These are phyloP conservation scores for Dioctria linearis DNA, from an alignment of 2,888 invertebrate species.

Conservation along the genomic window DNA sequence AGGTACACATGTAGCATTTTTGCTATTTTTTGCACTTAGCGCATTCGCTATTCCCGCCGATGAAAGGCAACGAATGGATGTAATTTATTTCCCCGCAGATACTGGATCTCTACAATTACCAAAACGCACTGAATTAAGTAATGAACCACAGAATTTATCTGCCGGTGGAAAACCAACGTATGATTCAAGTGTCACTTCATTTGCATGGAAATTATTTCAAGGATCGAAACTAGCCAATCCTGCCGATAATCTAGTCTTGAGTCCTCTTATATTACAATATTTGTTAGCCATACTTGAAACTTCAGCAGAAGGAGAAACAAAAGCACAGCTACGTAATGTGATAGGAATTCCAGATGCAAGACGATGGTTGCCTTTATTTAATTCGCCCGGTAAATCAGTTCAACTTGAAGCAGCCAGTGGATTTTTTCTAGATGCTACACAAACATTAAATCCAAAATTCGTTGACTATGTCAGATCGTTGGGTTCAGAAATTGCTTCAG, in stretches of 20 bases:
- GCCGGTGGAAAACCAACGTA: not conserved
- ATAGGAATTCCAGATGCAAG: constrained; percentile 44
- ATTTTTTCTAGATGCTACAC: constrained; percentile 59
- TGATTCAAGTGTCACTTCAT: constrained; percentile 31
- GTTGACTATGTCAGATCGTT: constrained; percentile 31
- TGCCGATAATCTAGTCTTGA: constrained; percentile 59
- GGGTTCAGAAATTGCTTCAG: constrained; percentile 67
- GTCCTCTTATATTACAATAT: constrained; percentile 60
- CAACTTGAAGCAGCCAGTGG: constrained; percentile 60
- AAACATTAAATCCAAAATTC: constrained; percentile 56
- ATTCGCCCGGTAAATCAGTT: constrained; percentile 7
- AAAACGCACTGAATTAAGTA: not conserved
- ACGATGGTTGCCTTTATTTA: not conserved
- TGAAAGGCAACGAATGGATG: not conserved
- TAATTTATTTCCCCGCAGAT: not conserved
- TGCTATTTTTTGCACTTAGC: not conserved
- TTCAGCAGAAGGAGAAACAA: constrained; percentile 58
- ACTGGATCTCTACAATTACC: not conserved
- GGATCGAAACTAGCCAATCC: constrained; percentile 55
- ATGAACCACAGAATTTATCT: not conserved
- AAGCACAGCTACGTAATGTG: constrained; percentile 56
- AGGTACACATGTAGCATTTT: not conserved
- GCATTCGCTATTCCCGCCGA: not conserved
- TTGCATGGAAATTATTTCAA: constrained; percentile 59
- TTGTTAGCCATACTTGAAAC: constrained; percentile 59